Evolutionary conservation across 2,797 vertebrate genomes (phyloP).

Genomic region (Coregonus suidteri): DNA sequence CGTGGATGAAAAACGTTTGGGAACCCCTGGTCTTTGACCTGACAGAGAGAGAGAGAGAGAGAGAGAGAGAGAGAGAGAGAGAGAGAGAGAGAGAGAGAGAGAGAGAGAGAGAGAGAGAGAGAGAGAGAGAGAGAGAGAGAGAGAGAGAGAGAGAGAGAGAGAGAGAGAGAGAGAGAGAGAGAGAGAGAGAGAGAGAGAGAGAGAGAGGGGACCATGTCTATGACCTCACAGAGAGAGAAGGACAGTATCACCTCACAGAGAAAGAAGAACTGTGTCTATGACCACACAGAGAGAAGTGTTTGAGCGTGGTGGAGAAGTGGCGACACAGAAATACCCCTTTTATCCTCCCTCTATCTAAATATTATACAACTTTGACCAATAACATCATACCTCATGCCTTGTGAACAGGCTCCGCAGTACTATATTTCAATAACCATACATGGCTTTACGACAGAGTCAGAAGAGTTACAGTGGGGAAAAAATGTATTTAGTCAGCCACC

Average conservation of each 20-base stretch:
- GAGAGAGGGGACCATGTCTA: neutral
- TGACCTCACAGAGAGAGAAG: neutral
- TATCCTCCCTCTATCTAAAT: neutral
- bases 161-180: too few relatives aligned
- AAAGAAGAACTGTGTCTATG: neutral
- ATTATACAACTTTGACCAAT: neutral
- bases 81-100: too few relatives aligned
- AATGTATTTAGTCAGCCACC: too few relatives aligned
- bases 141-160: too few relatives aligned
- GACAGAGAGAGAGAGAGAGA: neutral
- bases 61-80: too few relatives aligned
- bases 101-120: too few relatives aligned
- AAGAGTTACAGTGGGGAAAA: constrained; percentile 5
- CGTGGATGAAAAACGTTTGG: too few relatives aligned
- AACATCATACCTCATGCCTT: neutral
- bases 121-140: too few relatives aligned
- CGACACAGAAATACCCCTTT: neutral
- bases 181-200: too few relatives aligned
- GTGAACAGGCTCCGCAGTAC: neutral
- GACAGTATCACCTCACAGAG: neutral
- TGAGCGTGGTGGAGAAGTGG: neutral
- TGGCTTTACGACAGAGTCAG: constrained; percentile 48
- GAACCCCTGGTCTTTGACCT: neutral
- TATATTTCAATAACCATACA: constrained; percentile 38
- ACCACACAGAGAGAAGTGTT: neutral